These are phyloP conservation scores for Blastobasis lacticolella DNA, from an alignment of 2,888 invertebrate species.

Conservation along the genomic window DNA sequence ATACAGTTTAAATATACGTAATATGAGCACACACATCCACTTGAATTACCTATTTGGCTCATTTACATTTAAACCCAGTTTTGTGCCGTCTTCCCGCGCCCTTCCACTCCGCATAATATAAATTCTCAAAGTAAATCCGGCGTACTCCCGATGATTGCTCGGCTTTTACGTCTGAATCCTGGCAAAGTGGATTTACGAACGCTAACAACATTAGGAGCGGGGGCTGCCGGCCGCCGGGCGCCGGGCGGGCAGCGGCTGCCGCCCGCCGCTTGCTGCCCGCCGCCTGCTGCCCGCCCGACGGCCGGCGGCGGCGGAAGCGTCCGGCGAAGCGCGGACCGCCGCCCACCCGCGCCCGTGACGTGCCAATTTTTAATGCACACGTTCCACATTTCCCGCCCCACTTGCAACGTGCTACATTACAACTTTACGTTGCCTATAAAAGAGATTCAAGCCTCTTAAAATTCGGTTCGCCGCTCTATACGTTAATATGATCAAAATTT, in stretches of 20 bases:
- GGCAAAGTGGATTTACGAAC: neutral
- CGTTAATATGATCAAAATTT: too few relatives aligned
- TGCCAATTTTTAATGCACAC: neutral
- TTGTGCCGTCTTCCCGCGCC: too few relatives aligned
- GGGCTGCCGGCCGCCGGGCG: neutral
- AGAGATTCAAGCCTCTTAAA: neutral
- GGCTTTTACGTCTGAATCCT: neutral
- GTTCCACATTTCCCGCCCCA: neutral
- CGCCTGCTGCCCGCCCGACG: slow-evolving; percentile 6
- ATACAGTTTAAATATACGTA: too few relatives aligned
- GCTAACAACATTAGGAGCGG: neutral
- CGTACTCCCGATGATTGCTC: neutral
- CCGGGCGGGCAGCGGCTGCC: neutral
- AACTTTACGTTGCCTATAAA: neutral
- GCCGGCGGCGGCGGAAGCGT: slow-evolving; percentile 3
- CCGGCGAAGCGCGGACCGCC: too few relatives aligned
- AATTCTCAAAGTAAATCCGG: slow-evolving; percentile 1
- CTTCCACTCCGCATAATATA: too few relatives aligned
- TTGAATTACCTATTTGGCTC: too few relatives aligned
- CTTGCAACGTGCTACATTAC: too few relatives aligned
- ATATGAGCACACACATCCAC: too few relatives aligned
- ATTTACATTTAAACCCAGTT: too few relatives aligned
- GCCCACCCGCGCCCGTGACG: too few relatives aligned
- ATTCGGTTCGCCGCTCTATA: neutral
- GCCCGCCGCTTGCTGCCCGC: slow-evolving; percentile 14